Conservation (phyloP, 2,888 invertebrate genomes). For the Tillus elongatus region DNA sequence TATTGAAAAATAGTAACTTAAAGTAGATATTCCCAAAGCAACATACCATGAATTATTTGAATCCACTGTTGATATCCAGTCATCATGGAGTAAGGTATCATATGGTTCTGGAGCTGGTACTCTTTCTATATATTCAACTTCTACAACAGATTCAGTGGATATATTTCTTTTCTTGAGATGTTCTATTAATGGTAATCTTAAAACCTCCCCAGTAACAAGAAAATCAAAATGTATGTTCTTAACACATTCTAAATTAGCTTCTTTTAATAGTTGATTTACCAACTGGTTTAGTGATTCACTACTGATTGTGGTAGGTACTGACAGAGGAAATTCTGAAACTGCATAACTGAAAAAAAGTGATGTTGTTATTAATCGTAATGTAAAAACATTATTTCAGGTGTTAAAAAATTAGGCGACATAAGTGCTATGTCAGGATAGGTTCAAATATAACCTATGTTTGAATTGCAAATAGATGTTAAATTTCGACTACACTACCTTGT, state of each 20-base stretch:
- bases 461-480: too few species aligned
- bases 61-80: constrained; percentile 73
- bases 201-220: constrained; percentile 72
- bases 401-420: too few species aligned
- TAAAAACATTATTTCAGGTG: too few species aligned
- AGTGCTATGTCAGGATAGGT: too few species aligned
- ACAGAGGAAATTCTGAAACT: constrained; percentile 75
- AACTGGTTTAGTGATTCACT: constrained; percentile 64
- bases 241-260: constrained; percentile 40
- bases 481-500: too few species aligned
- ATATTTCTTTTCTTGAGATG: constrained; percentile 67
- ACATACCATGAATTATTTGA: constrained; percentile 65
- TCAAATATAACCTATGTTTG: too few species aligned
- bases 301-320: constrained; percentile 66
- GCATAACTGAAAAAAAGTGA: constrained; percentile 65
- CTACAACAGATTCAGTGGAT: constrained; percentile 75
- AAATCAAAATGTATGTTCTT: constrained; percentile 73
- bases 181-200: constrained; percentile 61
- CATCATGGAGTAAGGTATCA: constrained; percentile 88
- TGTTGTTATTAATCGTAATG: too few species aligned
- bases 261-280: constrained; percentile 68
- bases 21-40: too few species aligned
- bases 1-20: too few species aligned
- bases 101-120: constrained; percentile 87
- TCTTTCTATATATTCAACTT: constrained; percentile 85